Evolutionary conservation across 2,888 invertebrate species (phyloP), one percentile per base, ranked within the genome.

Genomic region (Odontothrips loti): DNA sequence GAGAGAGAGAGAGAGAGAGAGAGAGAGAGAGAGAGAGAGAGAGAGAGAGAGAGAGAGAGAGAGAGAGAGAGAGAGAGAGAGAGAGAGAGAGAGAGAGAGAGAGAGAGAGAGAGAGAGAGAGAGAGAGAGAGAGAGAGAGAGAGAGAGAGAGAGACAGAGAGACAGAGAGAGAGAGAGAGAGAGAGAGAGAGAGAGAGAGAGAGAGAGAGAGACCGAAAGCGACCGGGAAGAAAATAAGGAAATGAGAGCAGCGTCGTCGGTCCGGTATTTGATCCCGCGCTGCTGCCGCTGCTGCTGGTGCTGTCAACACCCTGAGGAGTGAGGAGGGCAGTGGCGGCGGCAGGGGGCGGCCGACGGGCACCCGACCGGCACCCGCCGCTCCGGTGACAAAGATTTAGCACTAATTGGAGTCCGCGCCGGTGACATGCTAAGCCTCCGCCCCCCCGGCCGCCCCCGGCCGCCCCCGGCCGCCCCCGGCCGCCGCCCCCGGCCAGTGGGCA

Each of bases 321-420:
- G n/a, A n/a, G n/a, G n/a, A n/a, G n/a, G n/a, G n/a, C n/a, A n/a
- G n/a, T n/a, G n/a, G n/a, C n/a, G n/a, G n/a, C n/a, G n/a, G n/a
- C n/a, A 6, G 34, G 34, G 58, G 58, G 20, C 58, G 58, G 51
- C 51, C 51, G 51, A 10, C 48, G 10, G 48, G 48, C 48, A 48
- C n/a, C n/a, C 10, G 48, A 15, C 15, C 48, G 48, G 51, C 51
- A 15, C 9, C 58, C 8, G 68, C 68, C 23, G 68, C 68, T 27
- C 68, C 68, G 68, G 23, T 75, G 68, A 75, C 68, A 75, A 75
- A 75, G 68, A 75, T 75, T 75, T 75, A 75, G 68, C 68, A 75
- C 68, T 75, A 75, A 75, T 75, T 75, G 68, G 68, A 10, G 68
- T 75, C 68, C 68, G 23, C 23, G 68, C 27, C 68, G 68, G 23